These are phyloP conservation scores for Eulemur albifrons DNA, from an alignment of 2,797 vertebrate genomes.

Conservation along the genomic window DNA sequence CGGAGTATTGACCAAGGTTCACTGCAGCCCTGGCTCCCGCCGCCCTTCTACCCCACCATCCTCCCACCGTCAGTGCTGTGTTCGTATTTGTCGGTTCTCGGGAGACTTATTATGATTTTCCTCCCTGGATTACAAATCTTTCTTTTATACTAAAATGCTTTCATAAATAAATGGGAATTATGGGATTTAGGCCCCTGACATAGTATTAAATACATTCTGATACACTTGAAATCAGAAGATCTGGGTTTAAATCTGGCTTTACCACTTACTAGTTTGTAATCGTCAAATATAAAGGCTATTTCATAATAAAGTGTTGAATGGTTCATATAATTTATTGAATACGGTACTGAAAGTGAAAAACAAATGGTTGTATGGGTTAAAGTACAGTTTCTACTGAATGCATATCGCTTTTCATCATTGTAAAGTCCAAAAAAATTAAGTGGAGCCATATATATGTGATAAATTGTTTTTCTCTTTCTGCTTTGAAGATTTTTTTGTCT, in stretches of 20 bases:
- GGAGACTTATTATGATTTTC: neutral
- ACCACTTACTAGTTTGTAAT: neutral
- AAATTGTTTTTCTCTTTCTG: neutral
- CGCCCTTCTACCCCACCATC: accelerated
- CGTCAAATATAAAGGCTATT: neutral
- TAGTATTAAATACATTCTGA: no score
- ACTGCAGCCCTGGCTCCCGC: neutral
- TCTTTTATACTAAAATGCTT: neutral
- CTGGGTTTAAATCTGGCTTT: neutral
- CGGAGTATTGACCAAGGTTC: neutral
- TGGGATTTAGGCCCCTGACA: neutral
- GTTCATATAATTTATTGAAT: neutral
- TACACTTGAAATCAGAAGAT: neutral
- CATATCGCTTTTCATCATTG: neutral
- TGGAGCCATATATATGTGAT: neutral
- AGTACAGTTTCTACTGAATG: neutral
- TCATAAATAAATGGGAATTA: neutral
- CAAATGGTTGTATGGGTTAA: neutral
- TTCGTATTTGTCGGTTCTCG: neutral
- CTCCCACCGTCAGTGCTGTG: accelerated
- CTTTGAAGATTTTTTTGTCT: neutral
- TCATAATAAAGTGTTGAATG: neutral
- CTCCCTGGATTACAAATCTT: neutral
- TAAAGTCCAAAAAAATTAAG: neutral
- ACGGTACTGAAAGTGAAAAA: neutral